Evolutionary conservation across 1,140 invertebrate genomes (phyloP), one percentile per base, ranked within the genome.

Genomic region (Drosophila baimaii): DNA sequence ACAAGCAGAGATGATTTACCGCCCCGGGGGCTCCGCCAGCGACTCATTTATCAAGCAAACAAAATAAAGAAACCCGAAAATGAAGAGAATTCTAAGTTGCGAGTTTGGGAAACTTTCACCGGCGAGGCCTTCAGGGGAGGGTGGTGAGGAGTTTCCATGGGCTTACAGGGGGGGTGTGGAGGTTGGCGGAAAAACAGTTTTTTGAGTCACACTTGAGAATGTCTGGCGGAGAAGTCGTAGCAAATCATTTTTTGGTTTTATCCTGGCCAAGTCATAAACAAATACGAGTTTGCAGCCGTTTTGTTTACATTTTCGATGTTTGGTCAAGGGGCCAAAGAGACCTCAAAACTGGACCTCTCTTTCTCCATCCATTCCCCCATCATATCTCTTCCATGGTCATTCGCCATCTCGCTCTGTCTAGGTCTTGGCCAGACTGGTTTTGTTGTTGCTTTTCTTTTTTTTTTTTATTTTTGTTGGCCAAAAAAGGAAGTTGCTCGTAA

Each of bases 401-500:
- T 43, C 4, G 39, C 57, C 37, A 15, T 58, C 39, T 62, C 21
- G n/a, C 23, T 62, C 51, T 57, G 49, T 64, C 56, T 35, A 47
- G 55, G 62, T 59, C 59, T 74, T 69, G 68, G 68, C 54, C 70
- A 81, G 77, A 77, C 85, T 77, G 73, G 82, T 85, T 88, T 88
- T 88, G 64, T 79, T 63, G 58, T 64, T 44, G 39, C 13, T 46
- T 44, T 62, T 74, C 19, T 19, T 17, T 31, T 5, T 31, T 13
- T 52, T 73, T 57, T 74, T 57, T 61, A 13, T 33, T 33, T 33
- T 33, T 33, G 19, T 54, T 61, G 76, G 84, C 84, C 72, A 88
- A 86, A 86, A 86, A 86, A 86, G 83, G 85, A 86, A 81, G 85
- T 88, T 63, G 83, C 83, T 88, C 79, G 79, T 88, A 79, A 83